Conservation (phyloP, 1,140 invertebrate species). For the Grapholita molesta region DNA sequence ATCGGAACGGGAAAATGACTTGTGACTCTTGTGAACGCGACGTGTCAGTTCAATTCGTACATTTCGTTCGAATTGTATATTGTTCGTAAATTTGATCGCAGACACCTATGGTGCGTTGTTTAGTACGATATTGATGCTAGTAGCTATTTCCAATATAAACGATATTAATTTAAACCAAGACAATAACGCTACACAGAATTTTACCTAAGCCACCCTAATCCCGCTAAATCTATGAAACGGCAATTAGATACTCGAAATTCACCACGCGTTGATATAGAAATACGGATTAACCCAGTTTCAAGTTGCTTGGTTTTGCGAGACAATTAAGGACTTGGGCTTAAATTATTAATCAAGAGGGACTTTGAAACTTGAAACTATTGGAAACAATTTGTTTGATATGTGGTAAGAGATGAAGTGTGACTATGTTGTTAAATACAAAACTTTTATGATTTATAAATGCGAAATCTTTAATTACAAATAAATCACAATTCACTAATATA, state of each 20-base stretch:
- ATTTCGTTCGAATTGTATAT: too few species aligned
- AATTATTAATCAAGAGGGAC: not conserved
- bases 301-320: not conserved
- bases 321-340: not conserved
- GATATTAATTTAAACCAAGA: not conserved
- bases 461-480: too few species aligned
- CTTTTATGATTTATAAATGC: too few species aligned
- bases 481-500: too few species aligned
- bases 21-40: too few species aligned
- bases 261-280: conserved; percentile 2
- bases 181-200: not conserved
- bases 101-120: too few species aligned
- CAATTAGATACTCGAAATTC: not conserved
- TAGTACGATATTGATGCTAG: too few species aligned
- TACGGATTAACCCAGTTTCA: conserved; percentile 1
- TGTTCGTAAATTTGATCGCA: too few species aligned
- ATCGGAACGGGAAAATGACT: too few species aligned
- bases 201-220: not conserved
- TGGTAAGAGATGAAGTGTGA: not conserved
- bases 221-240: not conserved
- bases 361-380: not conserved
- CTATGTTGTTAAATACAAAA: too few species aligned
- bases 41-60: too few species aligned
- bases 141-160: too few species aligned
- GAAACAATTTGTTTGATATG: not conserved